These are phyloP conservation scores for Pithys albifrons DNA, from an alignment of 2,113 vertebrate genomes.

Conservation along the genomic window DNA sequence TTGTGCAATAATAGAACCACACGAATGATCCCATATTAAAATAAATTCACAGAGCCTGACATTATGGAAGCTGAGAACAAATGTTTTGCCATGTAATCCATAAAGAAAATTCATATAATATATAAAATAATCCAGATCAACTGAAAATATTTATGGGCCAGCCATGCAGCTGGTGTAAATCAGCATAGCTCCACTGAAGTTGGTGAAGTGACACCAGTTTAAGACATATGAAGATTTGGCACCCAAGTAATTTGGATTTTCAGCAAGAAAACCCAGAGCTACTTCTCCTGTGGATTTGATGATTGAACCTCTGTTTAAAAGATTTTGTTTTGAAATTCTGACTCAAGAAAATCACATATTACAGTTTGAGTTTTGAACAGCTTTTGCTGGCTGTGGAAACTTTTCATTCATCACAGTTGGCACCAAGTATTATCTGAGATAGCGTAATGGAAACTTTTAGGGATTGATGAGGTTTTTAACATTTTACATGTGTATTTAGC, in stretches of 20 bases:
- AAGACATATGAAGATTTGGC: constrained; percentile 43
- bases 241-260: constrained; percentile 57
- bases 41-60: constrained; percentile 33
- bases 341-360: constrained; percentile 52
- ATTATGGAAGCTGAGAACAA: constrained; percentile 60
- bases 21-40: constrained; percentile 4
- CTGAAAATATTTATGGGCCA: constrained; percentile 56
- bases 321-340: constrained; percentile 51
- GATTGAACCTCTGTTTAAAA: constrained; percentile 63
- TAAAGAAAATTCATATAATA: constrained; percentile 56
- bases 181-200: constrained; percentile 26
- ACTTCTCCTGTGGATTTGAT: constrained; percentile 68
- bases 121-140: constrained; percentile 67
- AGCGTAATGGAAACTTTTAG: constrained; percentile 62
- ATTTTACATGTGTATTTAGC: constrained; percentile 61
- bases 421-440: constrained; percentile 55
- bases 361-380: constrained; percentile 26
- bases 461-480: constrained; percentile 58
- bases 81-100: constrained; percentile 53
- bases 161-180: constrained; percentile 64
- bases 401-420: constrained; percentile 61
- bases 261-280: constrained; percentile 57
- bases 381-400: constrained; percentile 59
- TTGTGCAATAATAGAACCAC: background rate
- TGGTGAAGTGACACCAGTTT: background rate